These are phyloP conservation scores for Drosophila formosana DNA, from an alignment of 2,888 invertebrate genomes.

Conservation along the genomic window DNA sequence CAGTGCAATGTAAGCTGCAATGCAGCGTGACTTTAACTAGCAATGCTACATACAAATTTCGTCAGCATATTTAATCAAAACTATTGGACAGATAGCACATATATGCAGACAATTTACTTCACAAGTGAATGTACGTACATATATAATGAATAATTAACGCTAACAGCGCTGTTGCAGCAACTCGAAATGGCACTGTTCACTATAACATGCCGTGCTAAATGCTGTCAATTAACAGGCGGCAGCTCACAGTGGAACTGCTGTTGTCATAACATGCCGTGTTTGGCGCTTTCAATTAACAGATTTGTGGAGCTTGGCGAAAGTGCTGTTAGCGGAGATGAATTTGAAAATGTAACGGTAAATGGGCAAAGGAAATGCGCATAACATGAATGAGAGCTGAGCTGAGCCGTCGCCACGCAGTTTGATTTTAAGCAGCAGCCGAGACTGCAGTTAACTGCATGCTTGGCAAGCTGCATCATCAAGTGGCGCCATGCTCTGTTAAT, in stretches of 20 bases:
- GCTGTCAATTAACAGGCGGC: neutral
- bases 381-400: slow-evolving; percentile 61
- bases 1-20: neutral
- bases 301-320: slow-evolving; percentile 47
- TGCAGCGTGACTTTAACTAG: neutral
- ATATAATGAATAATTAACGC: neutral
- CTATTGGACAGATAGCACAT: too few relatives aligned
- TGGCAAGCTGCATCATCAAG: slow-evolving; percentile 41
- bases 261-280: neutral
- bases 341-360: slow-evolving; percentile 69
- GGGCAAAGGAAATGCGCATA: slow-evolving; percentile 77
- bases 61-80: too few relatives aligned
- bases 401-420: slow-evolving; percentile 55
- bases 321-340: slow-evolving; percentile 55
- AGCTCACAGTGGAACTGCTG: neutral
- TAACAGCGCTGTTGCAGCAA: neutral
- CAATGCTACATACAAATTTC: too few relatives aligned
- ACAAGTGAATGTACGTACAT: too few relatives aligned
- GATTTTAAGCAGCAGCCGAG: slow-evolving; percentile 51
- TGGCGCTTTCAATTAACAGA: slow-evolving; percentile 21
- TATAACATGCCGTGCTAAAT: neutral
- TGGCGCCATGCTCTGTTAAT: slow-evolving; percentile 68
- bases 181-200: neutral
- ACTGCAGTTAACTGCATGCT: slow-evolving; percentile 59
- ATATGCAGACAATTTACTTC: too few relatives aligned